Evolutionary conservation across 2,113 vertebrate genomes (phyloP), one percentile per base, ranked within the genome.

Genomic region (Pseudorasbora parva): DNA sequence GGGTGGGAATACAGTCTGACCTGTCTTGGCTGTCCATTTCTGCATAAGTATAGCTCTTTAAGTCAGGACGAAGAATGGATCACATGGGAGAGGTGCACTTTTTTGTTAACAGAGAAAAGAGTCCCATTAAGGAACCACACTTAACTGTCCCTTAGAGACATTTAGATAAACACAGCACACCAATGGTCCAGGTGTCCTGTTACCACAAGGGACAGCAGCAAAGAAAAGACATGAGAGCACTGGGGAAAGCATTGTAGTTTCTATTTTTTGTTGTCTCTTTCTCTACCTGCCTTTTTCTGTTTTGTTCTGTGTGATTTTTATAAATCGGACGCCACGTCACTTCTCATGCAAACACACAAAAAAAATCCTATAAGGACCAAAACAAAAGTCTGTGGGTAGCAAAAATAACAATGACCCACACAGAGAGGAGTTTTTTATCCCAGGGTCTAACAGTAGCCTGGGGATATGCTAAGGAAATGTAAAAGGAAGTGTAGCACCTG

Each of bases 101-200:
- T 89, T 84, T 89, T 92, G 89, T 84, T 68, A 88, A 84, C 84
- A 23, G 81, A 91, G 89, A 92, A 95, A 92, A 89, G 91, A 91
- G 85, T 90, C 89, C 90, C 87, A 87, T 88, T 87, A 88, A 93
- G 91, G 89, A 92, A 87, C 88, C 90, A 78, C 88, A 89, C 77
- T 89, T 89, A 90, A 74, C 88, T 79, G 89, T 93, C 91, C 93
- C 93, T 85, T 86, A 79, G 92, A 93, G 93, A 93, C 90, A 72
- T 88, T 93, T 93, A 91, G 92, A 91, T 92, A 94, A 95, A 94
- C 92, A 93, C 93, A 86, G 59, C 82, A 86, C 86, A 91, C 89
- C 92, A 92, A 93, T 90, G 90, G 89, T 86, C 43, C 68, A 77
- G 84, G 92, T 91, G 91, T 95, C 92, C 49, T 79, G 89, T 94